A percentile compares a stretch with the other conserved stretches of the same genome.
Evolutionary conservation across 1,140 invertebrate genomes (phyloP).

Genomic region (Aphidius gifuensis): DNA sequence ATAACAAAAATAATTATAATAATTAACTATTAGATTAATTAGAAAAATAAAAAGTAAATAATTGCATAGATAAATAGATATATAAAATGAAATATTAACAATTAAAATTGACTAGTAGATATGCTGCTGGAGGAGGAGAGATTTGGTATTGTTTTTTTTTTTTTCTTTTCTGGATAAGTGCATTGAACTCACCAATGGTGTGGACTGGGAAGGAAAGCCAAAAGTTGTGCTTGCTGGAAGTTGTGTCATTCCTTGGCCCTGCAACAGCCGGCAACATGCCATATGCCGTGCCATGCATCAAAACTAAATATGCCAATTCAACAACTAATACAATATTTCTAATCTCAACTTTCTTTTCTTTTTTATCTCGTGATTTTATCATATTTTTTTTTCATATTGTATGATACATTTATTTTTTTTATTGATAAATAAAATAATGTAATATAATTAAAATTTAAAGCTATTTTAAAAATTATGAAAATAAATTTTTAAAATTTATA

Average conservation of each 20-base stretch:
- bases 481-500: not conserved
- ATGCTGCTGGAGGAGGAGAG: too few relatives aligned
- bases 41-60: too few relatives aligned
- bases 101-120: too few relatives aligned
- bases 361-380: not conserved
- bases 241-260: conserved; percentile 56
- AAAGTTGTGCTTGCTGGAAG: conserved; percentile 46
- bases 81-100: too few relatives aligned
- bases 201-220: conserved; percentile 44
- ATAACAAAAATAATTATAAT: too few relatives aligned
- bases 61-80: too few relatives aligned
- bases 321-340: too few relatives aligned
- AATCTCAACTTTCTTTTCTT: too few relatives aligned
- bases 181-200: conserved; percentile 48
- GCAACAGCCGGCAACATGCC: conserved; percentile 56
- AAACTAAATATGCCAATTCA: conserved; percentile 42
- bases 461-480: not conserved
- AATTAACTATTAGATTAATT: too few relatives aligned
- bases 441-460: not conserved
- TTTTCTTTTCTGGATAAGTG: not conserved
- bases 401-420: too few relatives aligned
- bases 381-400: not conserved
- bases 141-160: too few relatives aligned
- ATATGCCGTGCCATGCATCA: conserved; percentile 52
- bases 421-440: not conserved